Evolutionary conservation across 2,113 vertebrate species (phyloP), one percentile per base, ranked within the genome.

Genomic region (Psittacula cyanocephala): DNA sequence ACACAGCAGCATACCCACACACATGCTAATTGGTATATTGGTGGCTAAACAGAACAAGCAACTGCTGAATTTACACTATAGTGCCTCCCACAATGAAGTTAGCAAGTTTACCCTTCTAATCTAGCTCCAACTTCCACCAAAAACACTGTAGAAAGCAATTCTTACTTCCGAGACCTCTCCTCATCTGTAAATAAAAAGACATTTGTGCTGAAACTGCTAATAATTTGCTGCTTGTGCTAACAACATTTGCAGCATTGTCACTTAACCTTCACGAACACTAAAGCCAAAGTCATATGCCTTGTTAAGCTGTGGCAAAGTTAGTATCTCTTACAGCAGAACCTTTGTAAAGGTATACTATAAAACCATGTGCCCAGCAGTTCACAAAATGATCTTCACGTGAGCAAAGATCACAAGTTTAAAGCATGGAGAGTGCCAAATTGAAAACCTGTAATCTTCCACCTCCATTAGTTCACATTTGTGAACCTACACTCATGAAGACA

Each of bases 11-110:
- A 59, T 57, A 72, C 94, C 92, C 74, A 92, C 87, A 89, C 80
- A 84, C 65, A 74, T 1, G 3, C 57, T 91, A 91, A 87, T 84
- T 78, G 53, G 69, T 68, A 41, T 35, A 85, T 8, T 75, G 50
- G 87, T 79, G 74, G 89, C 74, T 94, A 95, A 96, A 94, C 77
- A 94, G 78, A 93, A 93, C 25, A 91, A 57, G 39, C 46, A 86
- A 80, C 82, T 93, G 90, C 64, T 92, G 95, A 93, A 93, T 91
- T 90, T 93, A 75, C 70, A 85, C 18, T 81, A 60, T 25, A 87
- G 77, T 88, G 86, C 85, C 85, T 93, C 81, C 91, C 85, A 93
- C 89, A 89, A 91, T 16, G 15, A 77, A 91, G 41, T 86, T n/a
- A 85, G 59, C 18, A 88, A 95, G 69, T 88, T 79, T 53, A 89